Percentiles rank a stretch among this genome's conserved stretches.
Conservation (phyloP, 53 echinoderm and acorn worm genomes). For the Glandiceps talaboti region DNA sequence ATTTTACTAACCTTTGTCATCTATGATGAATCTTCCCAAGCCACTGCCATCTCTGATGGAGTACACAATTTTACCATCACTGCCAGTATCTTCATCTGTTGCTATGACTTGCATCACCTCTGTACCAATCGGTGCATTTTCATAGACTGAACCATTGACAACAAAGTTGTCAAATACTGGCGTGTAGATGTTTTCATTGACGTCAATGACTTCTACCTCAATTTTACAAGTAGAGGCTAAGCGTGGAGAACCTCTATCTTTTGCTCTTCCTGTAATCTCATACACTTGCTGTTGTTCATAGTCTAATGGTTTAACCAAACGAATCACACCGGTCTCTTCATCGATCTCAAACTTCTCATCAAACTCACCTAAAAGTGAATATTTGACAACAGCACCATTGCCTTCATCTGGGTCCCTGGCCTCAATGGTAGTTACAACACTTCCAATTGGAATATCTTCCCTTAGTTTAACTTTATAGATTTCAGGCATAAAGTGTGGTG, state of each 20-base stretch:
- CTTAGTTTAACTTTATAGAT: conserved; percentile 65
- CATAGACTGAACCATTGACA: conserved; percentile 58
- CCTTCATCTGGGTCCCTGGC: conserved; percentile 83
- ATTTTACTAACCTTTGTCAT: conserved; percentile 74
- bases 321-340: conserved; percentile 58
- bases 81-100: conserved; percentile 61
- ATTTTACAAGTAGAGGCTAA: conserved; percentile 61
- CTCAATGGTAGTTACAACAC: conserved; percentile 60
- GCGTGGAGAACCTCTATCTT: conserved; percentile 65
- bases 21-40: conserved; percentile 87
- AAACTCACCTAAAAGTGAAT: conserved; percentile 32
- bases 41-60: conserved; percentile 94
- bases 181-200: conserved; percentile 79
- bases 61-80: conserved; percentile 75
- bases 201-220: conserved; percentile 82
- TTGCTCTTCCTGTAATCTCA: conserved; percentile 44
- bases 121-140: conserved; percentile 54
- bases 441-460: conserved; percentile 85
- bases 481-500: conserved; percentile 66
- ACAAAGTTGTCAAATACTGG: conserved; percentile 63
- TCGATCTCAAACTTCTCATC: conserved; percentile 71
- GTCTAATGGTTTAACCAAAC: conserved; percentile 54
- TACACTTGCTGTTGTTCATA: conserved; percentile 69
- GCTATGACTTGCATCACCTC: conserved; percentile 69
- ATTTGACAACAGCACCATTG: conserved; percentile 58